Evolutionary conservation across 2,797 vertebrate species (phyloP), one percentile per base, ranked within the genome.

Genomic region (Semotilus atromaculatus): DNA sequence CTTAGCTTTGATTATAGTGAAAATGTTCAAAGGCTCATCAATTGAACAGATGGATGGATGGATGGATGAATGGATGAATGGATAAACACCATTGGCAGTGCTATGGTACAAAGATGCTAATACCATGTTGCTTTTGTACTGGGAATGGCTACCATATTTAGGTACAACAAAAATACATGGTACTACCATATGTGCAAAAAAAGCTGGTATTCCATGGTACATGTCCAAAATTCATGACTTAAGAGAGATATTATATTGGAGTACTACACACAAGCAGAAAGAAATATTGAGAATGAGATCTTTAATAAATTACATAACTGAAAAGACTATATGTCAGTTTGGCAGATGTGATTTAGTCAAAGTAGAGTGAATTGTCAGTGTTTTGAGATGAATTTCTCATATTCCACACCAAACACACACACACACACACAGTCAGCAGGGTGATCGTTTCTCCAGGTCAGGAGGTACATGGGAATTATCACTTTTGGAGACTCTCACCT

Each of bases 391-490:
- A 80, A 67, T 48, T 66, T 80, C 64, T 80, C 45, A 67, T 68
- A 67, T 80, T 68, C 45, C 78, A 80, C 45, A 38, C 78, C 80
- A 72, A 58, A 74, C 68, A 60, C 21, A 81, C 34, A 58, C 66
- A 53, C 43, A 80, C 34, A 58, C 67, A 55, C n/a, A 19, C 58
- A n/a, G n/a, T 11, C 26, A 55, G 67, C 48, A 34, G 36, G 60
- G 64, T 29, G 26, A 34, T 62, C 7, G 16, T 70, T 83, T 73
- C 40, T 45, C 71, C 4, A 29, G 85, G 80, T 82, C 80, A 75
- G 66, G 40, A 76, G 34, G 84, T 82, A 29, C 85, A 86, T 81
- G 84, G 84, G 64, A 82, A 70, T 81, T 55, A 75, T 85, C 19
- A 36, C 60, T 45, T 81, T 68, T 81, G 29, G 71, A 78, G 70